Evolutionary conservation across 2,113 vertebrate genomes (phyloP).

Genomic region (Oplegnathus fasciatus): DNA sequence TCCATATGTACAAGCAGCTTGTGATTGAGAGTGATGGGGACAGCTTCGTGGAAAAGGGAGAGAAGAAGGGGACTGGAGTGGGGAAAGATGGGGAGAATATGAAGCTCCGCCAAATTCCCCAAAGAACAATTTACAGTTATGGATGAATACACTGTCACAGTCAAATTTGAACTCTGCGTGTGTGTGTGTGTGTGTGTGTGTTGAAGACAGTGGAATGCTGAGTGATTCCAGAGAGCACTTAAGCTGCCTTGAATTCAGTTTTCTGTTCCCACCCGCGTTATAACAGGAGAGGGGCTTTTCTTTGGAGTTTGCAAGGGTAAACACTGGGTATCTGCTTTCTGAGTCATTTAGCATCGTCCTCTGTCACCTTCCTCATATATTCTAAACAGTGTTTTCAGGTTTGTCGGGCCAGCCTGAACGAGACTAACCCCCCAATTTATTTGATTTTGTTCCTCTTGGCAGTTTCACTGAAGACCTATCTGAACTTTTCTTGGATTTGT

Average conservation of each 20-base stretch:
- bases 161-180: slow-evolving; percentile 71
- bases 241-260: slow-evolving; percentile 79
- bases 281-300: slow-evolving; percentile 73
- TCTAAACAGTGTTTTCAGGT: slow-evolving; percentile 76
- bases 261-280: slow-evolving; percentile 67
- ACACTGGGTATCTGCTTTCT: slow-evolving; percentile 77
- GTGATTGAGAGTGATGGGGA: slow-evolving; percentile 68
- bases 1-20: slow-evolving; percentile 43
- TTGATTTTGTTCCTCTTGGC: slow-evolving; percentile 79
- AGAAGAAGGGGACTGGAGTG: slow-evolving; percentile 36
- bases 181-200: slow-evolving; percentile 45
- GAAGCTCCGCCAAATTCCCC: slow-evolving; percentile 76
- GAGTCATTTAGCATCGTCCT: slow-evolving; percentile 75
- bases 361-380: slow-evolving; percentile 68
- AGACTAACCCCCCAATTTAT: slow-evolving; percentile 80
- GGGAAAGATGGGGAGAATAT: slow-evolving; percentile 24
- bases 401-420: slow-evolving; percentile 74
- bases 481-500: slow-evolving; percentile 80
- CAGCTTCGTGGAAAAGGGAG: slow-evolving; percentile 65
- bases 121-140: slow-evolving; percentile 83
- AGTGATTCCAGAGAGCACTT: slow-evolving; percentile 83
- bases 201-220: slow-evolving; percentile 72
- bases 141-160: slow-evolving; percentile 79
- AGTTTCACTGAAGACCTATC: slow-evolving; percentile 72
- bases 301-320: slow-evolving; percentile 68